phyloP scores from a whole-genome alignment of 2,888 invertebrate species.

The Pecten maximus region DNA sequence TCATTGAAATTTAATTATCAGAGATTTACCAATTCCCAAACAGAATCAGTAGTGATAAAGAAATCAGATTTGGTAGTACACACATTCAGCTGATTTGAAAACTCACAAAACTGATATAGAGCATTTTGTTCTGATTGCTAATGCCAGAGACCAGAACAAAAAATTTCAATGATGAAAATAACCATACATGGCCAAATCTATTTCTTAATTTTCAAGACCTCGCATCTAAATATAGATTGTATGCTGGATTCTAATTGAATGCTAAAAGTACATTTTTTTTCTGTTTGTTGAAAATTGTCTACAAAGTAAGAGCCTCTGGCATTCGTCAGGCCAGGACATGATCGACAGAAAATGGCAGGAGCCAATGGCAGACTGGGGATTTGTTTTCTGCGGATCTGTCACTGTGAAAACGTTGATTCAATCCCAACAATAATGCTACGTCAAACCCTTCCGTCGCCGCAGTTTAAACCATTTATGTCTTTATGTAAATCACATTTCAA shows the following conservation, averaged over 20 bases:
- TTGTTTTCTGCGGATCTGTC: constrained; percentile 3
- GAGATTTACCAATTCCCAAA: constrained; percentile 16
- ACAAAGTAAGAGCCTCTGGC: constrained; percentile 27
- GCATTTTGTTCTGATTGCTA: background rate
- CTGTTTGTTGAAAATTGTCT: background rate
- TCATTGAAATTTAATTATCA: constrained; percentile 33
- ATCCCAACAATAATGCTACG: constrained; percentile 16
- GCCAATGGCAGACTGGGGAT: constrained; percentile 7
- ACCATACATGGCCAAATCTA: background rate
- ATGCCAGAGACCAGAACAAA: background rate
- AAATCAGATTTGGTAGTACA: constrained; percentile 21
- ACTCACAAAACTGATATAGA: constrained; percentile 9
- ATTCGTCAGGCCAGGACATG: constrained; percentile 5
- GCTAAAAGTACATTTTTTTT: background rate
- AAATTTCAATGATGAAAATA: constrained; percentile 1
- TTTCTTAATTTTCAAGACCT: background rate
- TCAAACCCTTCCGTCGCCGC: constrained; percentile 10
- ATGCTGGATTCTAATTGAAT: background rate
- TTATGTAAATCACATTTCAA: constrained; percentile 30
- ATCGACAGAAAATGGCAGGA: constrained; percentile 1
- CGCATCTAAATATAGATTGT: background rate
- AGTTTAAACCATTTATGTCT: constrained; percentile 29
- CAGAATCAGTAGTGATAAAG: background rate
- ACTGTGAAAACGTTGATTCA: background rate
- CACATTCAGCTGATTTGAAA: constrained; percentile 19